These are phyloP conservation scores for Lithosia quadra DNA, from an alignment of 2,888 invertebrate species.

Conservation along the genomic window DNA sequence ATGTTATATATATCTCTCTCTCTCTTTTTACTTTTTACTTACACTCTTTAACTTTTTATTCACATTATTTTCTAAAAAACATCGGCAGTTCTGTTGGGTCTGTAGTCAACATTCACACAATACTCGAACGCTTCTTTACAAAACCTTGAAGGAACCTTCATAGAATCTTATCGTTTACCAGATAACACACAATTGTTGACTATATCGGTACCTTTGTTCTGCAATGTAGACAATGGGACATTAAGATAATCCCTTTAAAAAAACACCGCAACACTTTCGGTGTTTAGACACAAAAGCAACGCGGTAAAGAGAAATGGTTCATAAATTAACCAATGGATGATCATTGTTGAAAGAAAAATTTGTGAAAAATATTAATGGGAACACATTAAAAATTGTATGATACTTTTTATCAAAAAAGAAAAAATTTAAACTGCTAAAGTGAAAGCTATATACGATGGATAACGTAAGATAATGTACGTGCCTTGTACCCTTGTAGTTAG, in stretches of 20 bases:
- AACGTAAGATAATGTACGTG: neutral
- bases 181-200: constrained; percentile 57
- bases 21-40: no score
- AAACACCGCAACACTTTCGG: constrained; percentile 43
- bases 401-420: neutral
- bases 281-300: constrained; percentile 25
- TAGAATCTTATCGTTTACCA: constrained; percentile 51
- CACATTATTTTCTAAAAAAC: no score
- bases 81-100: neutral
- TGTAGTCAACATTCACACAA: constrained; percentile 12
- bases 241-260: constrained; percentile 68
- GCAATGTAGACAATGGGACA: constrained; percentile 63
- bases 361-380: neutral
- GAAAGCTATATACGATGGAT: neutral
- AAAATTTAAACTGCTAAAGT: neutral
- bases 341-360: neutral
- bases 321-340: constrained; percentile 15
- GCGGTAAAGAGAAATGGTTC: constrained; percentile 10
- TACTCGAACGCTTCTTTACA: constrained; percentile 1
- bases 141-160: constrained; percentile 27
- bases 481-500: no score
- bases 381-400: neutral
- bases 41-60: neutral
- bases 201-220: constrained; percentile 65
- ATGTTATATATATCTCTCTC: no score